Conservation (phyloP, 2,113 vertebrate genomes). For the Daphoenositta chrysoptera region DNA sequence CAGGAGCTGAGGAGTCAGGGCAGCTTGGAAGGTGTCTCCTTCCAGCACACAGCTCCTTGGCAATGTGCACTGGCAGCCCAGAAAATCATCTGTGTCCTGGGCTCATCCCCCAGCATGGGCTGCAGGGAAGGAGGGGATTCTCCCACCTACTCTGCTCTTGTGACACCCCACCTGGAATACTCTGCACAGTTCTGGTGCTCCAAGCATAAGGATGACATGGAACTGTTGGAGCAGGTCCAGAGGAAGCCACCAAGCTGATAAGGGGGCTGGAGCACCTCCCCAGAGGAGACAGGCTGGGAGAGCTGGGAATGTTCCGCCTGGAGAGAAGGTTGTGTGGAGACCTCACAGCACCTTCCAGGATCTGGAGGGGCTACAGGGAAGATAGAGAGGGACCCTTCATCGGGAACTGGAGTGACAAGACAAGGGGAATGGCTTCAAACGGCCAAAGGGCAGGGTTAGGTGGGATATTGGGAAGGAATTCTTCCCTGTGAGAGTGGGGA, state of each 20-base stretch:
- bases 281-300: background rate
- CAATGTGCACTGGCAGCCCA: background rate
- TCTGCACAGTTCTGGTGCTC: background rate
- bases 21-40: background rate
- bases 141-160: background rate
- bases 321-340: background rate
- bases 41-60: background rate
- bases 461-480: background rate
- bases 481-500: background rate
- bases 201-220: background rate
- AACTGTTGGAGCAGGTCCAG: background rate
- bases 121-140: background rate
- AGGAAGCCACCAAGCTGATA: background rate
- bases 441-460: fast-evolving
- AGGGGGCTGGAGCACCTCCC: background rate
- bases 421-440: background rate
- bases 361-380: background rate
- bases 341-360: background rate
- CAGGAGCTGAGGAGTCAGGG: fast-evolving
- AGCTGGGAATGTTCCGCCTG: background rate
- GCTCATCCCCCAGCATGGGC: background rate
- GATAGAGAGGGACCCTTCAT: background rate
- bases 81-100: background rate
- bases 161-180: background rate
- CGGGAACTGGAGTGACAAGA: background rate